Conservation (phyloP, 2,113 vertebrate genomes). For the Channa argus region DNA sequence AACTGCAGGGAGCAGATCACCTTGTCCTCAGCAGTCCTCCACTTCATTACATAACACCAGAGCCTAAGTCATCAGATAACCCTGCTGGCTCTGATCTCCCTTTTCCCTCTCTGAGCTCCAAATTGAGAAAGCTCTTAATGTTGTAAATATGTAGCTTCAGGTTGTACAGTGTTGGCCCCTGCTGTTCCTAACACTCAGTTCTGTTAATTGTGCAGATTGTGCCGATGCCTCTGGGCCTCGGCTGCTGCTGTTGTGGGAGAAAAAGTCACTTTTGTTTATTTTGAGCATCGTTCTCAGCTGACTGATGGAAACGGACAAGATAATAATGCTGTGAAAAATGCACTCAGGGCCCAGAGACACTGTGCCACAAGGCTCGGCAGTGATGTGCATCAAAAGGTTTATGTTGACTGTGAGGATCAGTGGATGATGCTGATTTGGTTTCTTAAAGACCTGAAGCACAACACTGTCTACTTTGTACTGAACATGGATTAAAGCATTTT, state of each 20-base stretch:
- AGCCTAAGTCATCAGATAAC: constrained; percentile 9
- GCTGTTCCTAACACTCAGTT: constrained; percentile 5
- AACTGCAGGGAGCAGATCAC: constrained; percentile 7
- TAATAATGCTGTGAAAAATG: background rate
- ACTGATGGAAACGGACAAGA: background rate
- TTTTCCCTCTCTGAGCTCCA: background rate
- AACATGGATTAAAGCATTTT: background rate
- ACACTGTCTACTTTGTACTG: too few species aligned
- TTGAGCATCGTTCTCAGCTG: background rate
- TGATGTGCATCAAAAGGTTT: background rate
- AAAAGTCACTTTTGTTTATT: constrained; percentile 19
- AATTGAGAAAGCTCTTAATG: background rate
- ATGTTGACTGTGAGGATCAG: background rate
- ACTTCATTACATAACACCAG: constrained; percentile 18
- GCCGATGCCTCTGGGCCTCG: background rate
- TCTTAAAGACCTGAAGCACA: too few species aligned
- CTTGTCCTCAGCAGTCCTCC: background rate
- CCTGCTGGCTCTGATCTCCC: constrained; percentile 9
- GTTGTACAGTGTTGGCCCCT: background rate
- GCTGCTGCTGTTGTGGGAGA: constrained; percentile 27
- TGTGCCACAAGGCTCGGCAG: too few species aligned
- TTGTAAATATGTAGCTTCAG: constrained; percentile 20
- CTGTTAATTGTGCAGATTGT: constrained; percentile 33
- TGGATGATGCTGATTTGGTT: background rate
- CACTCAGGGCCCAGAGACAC: background rate